Evolutionary conservation across 2,113 vertebrate genomes (phyloP).

Genomic region (Silurus glanis): DNA sequence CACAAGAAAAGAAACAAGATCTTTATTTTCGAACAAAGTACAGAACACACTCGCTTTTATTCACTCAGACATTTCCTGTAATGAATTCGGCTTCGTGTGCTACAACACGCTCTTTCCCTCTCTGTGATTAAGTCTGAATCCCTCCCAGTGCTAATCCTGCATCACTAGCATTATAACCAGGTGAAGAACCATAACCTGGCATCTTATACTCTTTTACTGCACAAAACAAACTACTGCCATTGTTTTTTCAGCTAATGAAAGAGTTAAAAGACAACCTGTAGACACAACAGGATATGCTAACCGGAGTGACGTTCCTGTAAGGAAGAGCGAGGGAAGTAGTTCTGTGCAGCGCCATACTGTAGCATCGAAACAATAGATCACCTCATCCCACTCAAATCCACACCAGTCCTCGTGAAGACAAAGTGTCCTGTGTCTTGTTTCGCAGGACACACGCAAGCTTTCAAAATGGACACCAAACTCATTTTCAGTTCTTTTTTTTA

Average conservation of each 20-base stretch:
- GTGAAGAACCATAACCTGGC: not conserved
- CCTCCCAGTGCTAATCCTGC: conserved; percentile 4
- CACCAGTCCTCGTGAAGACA: conserved; percentile 63
- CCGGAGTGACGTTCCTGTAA: conserved; percentile 24
- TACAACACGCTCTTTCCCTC: not conserved
- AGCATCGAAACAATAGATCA: conserved; percentile 64
- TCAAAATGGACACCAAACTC: conserved; percentile 28
- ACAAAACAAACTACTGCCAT: not conserved
- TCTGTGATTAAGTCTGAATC: not conserved
- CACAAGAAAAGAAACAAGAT: conserved; percentile 20
- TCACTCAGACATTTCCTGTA: not conserved
- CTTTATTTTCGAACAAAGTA: conserved; percentile 18
- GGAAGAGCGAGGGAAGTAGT: conserved; percentile 6
- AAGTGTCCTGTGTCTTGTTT: conserved; percentile 66
- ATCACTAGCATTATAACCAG: not conserved
- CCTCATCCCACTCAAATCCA: conserved; percentile 62
- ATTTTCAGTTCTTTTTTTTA: not conserved
- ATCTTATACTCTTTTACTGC: not conserved
- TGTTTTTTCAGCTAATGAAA: conserved; percentile 16
- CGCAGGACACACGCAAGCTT: conserved; percentile 18
- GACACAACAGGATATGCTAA: conserved; percentile 42
- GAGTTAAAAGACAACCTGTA: conserved; percentile 36
- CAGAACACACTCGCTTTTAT: conserved; percentile 13
- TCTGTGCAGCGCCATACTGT: conserved; percentile 36
- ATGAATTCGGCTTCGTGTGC: not conserved